Conservation (phyloP, 2,888 invertebrate species). For the Cerastis leucographa region DNA sequence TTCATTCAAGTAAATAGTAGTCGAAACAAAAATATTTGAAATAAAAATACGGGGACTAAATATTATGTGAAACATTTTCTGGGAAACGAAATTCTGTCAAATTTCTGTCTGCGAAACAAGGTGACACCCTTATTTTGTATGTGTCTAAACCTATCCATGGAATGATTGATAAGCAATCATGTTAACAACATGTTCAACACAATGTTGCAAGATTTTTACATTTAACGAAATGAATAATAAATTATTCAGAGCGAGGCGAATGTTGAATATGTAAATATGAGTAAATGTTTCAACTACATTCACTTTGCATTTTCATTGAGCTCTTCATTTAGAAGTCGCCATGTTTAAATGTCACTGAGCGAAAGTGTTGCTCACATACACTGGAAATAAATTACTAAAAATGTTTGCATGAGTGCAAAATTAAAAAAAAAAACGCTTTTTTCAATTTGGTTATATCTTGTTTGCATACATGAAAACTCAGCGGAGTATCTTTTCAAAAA, state of each 20-base stretch:
- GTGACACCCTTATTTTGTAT: too few species aligned
- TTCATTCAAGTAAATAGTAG: too few species aligned
- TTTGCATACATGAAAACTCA: constrained; percentile 7
- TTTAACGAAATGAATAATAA: constrained; percentile 61
- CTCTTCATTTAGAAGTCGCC: constrained; percentile 68
- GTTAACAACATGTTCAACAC: constrained; percentile 13
- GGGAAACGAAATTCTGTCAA: too few species aligned
- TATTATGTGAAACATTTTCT: too few species aligned
- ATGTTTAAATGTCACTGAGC: constrained; percentile 37
- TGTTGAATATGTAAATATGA: constrained; percentile 75
- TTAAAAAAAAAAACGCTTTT: not conserved
- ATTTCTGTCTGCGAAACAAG: too few species aligned
- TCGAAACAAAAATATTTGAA: too few species aligned
- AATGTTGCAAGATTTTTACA: constrained; percentile 29
- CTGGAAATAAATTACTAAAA: constrained; percentile 9
- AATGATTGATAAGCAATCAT: constrained; percentile 24
- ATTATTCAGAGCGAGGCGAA: constrained; percentile 63
- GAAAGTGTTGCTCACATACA: constrained; percentile 19
- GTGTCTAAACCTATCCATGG: not conserved
- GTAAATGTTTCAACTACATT: constrained; percentile 77
- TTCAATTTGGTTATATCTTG: too few species aligned
- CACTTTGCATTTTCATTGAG: constrained; percentile 77
- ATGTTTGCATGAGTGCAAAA: not conserved
- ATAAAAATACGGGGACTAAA: too few species aligned
- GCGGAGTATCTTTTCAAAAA: not conserved